Conservation (phyloP, 2,888 invertebrate genomes). For the Meloe dianella region DNA sequence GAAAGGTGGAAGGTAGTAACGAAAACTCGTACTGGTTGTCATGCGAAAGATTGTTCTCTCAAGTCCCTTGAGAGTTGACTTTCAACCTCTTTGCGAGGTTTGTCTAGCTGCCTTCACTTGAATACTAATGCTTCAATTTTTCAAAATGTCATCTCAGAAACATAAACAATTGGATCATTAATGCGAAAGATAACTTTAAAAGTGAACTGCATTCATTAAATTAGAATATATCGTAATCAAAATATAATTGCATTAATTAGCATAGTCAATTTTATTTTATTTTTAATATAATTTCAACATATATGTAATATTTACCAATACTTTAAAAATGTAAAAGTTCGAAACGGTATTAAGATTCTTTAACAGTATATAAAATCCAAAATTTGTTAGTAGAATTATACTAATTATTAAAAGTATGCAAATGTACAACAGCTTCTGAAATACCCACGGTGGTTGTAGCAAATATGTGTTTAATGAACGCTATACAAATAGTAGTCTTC, state of each 20-base stretch:
- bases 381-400: constrained; percentile 8
- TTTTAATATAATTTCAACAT: neutral
- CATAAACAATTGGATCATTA: constrained; percentile 48
- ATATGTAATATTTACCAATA: neutral
- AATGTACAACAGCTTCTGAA: constrained; percentile 25
- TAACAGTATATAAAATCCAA: neutral
- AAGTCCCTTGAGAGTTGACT: constrained; percentile 50
- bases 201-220: neutral
- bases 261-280: neutral
- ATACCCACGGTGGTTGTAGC: constrained; percentile 26
- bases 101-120: constrained; percentile 47
- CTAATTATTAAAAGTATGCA: constrained; percentile 31
- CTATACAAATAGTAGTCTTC: constrained; percentile 30
- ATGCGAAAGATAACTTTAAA: constrained; percentile 26
- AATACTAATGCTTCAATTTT: constrained; percentile 54
- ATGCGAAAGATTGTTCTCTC: constrained; percentile 52
- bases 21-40: constrained; percentile 48
- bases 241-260: neutral
- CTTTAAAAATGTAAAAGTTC: neutral
- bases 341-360: neutral
- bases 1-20: constrained; percentile 33
- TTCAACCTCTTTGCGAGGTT: constrained; percentile 55
- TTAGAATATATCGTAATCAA: neutral
- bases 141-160: constrained; percentile 49
- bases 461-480: constrained; percentile 34